phyloP scores from a whole-genome alignment of 2,113 vertebrate species.

The Ctenodactylus gundi region DNA sequence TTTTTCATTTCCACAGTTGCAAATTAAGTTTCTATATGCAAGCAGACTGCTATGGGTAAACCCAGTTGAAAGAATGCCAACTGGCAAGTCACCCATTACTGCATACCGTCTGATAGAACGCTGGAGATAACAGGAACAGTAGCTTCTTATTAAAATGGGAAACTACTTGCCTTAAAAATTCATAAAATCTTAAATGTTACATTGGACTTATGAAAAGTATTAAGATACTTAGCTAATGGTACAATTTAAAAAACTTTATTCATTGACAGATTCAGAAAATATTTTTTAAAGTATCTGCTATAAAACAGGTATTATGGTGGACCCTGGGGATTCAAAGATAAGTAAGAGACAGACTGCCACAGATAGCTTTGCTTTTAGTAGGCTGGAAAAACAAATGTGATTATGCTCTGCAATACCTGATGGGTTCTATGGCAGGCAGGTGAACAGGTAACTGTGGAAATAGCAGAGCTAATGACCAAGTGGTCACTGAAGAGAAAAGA shows the following conservation, averaged over 20 bases:
- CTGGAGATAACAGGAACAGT: neutral
- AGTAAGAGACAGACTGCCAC: neutral
- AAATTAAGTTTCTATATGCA: constrained; percentile 66
- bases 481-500: neutral
- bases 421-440: neutral
- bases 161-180: neutral
- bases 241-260: neutral
- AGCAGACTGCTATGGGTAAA: constrained; percentile 53
- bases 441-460: neutral
- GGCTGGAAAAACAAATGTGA: neutral
- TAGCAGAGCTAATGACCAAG: neutral
- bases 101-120: neutral
- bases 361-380: neutral
- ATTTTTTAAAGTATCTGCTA: neutral
- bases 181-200: neutral
- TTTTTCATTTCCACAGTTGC: constrained; percentile 68
- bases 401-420: neutral
- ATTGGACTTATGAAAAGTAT: neutral
- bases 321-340: neutral
- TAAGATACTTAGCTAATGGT: neutral
- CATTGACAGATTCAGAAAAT: neutral
- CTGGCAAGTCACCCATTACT: neutral
- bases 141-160: constrained; percentile 19
- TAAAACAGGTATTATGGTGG: neutral
- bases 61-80: constrained; percentile 31